Base-by-base conservation (phyloP, 2,888 invertebrate genomes). In the Lasioglossum pauxillum region DNA sequence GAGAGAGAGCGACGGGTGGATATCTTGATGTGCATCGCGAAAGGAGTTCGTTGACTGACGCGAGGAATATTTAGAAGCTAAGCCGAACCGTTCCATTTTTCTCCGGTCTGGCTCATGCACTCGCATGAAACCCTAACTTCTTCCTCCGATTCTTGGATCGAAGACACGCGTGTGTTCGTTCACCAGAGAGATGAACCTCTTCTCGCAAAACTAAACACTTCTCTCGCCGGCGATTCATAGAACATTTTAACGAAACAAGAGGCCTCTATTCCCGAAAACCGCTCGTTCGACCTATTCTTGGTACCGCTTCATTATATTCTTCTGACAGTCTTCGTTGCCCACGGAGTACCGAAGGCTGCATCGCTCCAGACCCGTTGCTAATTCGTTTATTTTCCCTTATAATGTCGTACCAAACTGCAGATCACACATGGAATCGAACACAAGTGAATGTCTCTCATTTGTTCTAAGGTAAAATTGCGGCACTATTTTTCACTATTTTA, bases 41-140 rank as follows among this genome's bases (percentile, higher is more conserved):
- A 76, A 76, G 74, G 73, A 60, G 76, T 77, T 85, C 85, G 75
- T 73, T 76, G 85, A 78, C 75, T 84, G 79, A 76, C 57, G 71
- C 64, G 53, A 31, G 49, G 74, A 84, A 73, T 74, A 83, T 74
- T 83, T 84, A 53, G 77, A 83, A 41, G 35, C 53, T 46, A 19
- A 64, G 41, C 27, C 23, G 57, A 77, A 49, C 5, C 49, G 74
- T 23, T 69, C 19, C 31, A 49, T 27, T 77, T 38, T 69, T 64
- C 60, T 67, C 35, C 31, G 12, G 10, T 16, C 12, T 27, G 38
- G 71, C 35, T 35, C 35, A 38, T 16, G 46, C 10, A 31, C 35
- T 19, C 35, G n/a, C 38, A 5, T n/a, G 23, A 23, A 69, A 38
- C 35, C 10, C 16, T 2, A 35, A 35, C 8, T 53, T 53, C 71